phyloP scores from a whole-genome alignment of 2,113 vertebrate genomes.

The Malaclemys terrapin region DNA sequence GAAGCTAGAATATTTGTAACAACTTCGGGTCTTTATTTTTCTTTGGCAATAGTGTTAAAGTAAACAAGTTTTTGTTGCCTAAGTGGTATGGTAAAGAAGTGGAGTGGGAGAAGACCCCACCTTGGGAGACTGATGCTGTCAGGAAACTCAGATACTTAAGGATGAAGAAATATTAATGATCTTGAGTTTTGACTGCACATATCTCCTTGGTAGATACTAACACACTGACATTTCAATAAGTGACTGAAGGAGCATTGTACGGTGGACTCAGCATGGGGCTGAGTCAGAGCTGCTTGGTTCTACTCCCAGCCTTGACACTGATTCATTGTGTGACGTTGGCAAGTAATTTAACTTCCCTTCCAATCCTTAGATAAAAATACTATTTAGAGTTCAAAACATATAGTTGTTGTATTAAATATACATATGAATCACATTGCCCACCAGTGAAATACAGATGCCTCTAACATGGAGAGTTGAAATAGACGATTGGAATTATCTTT shows the following conservation, averaged over 20 bases:
- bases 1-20: not conserved
- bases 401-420: constrained; percentile 14
- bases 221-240: not conserved
- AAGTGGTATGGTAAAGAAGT: not conserved
- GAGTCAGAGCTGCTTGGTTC: not conserved
- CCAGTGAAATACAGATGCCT: not conserved
- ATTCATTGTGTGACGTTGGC: not conserved
- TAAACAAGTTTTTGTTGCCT: not conserved
- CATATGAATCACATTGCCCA: constrained; percentile 8
- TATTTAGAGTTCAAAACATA: constrained; percentile 16
- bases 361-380: not conserved
- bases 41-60: not conserved
- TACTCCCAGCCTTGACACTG: not conserved
- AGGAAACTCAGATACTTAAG: not conserved
- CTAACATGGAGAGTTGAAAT: constrained; percentile 33
- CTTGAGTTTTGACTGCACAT: not conserved
- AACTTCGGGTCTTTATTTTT: not conserved
- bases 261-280: not conserved
- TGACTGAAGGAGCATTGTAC: not conserved
- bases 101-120: not conserved
- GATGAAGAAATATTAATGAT: not conserved
- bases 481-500: not conserved
- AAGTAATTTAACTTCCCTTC: constrained; percentile 37
- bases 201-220: not conserved
- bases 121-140: not conserved